Percentiles rank a stretch among this genome's conserved stretches.
Conservation (phyloP, 2,888 invertebrate species). For the Syritta pipiens region DNA sequence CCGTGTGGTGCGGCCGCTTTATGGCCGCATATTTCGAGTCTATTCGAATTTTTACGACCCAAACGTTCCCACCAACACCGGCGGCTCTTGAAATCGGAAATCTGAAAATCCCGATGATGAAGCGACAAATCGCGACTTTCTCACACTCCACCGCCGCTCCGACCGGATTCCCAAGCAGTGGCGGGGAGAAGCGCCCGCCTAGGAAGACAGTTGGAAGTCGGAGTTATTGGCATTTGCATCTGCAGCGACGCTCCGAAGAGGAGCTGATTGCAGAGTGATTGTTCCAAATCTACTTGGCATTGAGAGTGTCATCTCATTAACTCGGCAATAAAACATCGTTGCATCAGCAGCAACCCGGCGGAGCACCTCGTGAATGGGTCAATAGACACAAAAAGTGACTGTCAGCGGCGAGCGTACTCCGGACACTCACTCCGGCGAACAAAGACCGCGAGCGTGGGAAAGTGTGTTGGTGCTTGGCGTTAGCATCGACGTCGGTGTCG, state of each 20-base stretch:
- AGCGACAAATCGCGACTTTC: constrained; percentile 47
- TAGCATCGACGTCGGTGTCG: neutral
- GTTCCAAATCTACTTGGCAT: constrained; percentile 44
- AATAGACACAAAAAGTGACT: constrained; percentile 57
- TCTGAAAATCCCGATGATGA: no score
- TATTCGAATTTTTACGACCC: constrained; percentile 32
- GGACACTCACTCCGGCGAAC: constrained; percentile 46
- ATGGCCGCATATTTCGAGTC: constrained; percentile 21
- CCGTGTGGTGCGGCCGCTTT: neutral
- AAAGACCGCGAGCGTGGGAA: constrained; percentile 65
- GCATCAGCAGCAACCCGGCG: constrained; percentile 19
- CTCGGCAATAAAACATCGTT: constrained; percentile 53
- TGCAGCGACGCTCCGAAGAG: neutral
- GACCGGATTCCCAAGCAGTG: constrained; percentile 20
- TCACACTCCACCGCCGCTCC: constrained; percentile 46
- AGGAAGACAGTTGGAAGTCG: constrained; percentile 30
- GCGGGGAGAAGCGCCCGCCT: constrained; percentile 30
- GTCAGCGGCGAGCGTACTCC: constrained; percentile 38
- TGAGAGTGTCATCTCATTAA: constrained; percentile 54
- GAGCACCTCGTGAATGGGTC: constrained; percentile 43
- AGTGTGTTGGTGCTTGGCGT: no score
- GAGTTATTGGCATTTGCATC: constrained; percentile 41
- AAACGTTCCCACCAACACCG: constrained; percentile 28
- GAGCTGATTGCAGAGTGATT: constrained; percentile 32
- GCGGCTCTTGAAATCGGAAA: constrained; percentile 9